phyloP scores from a whole-genome alignment of 2,888 invertebrate genomes.

The Polydrusus tereticollis region DNA sequence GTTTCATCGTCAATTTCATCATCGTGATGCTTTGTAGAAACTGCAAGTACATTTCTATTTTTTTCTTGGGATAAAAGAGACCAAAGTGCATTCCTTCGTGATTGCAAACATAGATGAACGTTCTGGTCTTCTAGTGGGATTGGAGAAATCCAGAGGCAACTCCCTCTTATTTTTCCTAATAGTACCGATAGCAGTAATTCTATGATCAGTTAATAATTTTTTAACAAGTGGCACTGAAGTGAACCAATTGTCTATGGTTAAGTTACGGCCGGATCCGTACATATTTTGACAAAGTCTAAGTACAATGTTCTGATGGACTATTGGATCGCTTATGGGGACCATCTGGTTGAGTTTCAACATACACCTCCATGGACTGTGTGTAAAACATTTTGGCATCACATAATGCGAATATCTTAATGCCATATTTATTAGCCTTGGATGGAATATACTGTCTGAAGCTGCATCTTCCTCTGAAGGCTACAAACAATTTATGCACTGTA shows the following conservation, averaged over 20 bases:
- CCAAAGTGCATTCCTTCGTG: no score
- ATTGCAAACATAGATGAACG: no score
- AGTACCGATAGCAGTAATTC: no score
- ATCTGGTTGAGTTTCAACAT: constrained; percentile 19
- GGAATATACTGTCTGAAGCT: constrained; percentile 2
- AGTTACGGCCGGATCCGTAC: constrained; percentile 48
- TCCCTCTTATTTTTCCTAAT: constrained; percentile 15
- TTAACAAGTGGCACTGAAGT: no score
- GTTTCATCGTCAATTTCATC: no score
- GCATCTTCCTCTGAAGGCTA: background rate
- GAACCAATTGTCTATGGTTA: no score
- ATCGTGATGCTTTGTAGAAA: no score
- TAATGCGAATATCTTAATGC: background rate
- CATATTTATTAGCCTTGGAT: background rate
- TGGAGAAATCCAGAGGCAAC: constrained; percentile 43
- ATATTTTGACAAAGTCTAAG: constrained; percentile 49
- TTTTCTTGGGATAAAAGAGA: no score
- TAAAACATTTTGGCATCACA: no score
- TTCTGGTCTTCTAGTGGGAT: constrained; percentile 6
- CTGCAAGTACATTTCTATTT: no score
- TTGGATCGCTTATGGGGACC: constrained; percentile 48
- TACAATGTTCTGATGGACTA: constrained; percentile 25
- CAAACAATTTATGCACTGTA: no score
- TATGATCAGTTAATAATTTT: no score
- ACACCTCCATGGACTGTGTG: background rate